Conservation (phyloP, 2,888 invertebrate genomes). For the Operophtera brumata region DNA sequence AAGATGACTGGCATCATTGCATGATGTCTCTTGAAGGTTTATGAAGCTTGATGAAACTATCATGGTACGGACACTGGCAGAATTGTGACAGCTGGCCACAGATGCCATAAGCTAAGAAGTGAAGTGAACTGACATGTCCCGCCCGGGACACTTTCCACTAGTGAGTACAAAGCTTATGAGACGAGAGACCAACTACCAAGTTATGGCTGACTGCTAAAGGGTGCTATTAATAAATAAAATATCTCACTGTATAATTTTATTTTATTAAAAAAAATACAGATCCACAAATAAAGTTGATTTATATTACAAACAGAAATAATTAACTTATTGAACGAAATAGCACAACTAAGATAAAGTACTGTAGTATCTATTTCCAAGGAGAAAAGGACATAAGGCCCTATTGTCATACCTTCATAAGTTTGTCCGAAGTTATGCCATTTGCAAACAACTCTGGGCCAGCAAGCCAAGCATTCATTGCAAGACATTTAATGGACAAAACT, state of each 20-base stretch:
- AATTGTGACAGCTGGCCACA: no score
- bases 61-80: no score
- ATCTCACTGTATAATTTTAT: conserved; percentile 39
- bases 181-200: not conserved
- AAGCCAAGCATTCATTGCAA: not conserved
- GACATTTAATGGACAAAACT: no score
- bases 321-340: conserved; percentile 35
- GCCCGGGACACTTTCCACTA: no score
- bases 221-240: conserved; percentile 34
- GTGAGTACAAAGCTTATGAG: no score
- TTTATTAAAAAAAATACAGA: conserved; percentile 67
- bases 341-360: conserved; percentile 16
- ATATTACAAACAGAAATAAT: conserved; percentile 31
- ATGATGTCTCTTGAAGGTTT: no score
- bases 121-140: no score
- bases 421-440: conserved; percentile 19
- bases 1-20: no score
- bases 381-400: not conserved
- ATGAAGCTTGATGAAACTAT: no score
- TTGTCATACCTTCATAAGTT: not conserved
- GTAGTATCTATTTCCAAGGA: conserved; percentile 1
- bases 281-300: conserved; percentile 36
- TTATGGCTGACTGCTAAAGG: not conserved
- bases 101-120: no score
- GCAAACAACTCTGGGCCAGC: conserved; percentile 11